phyloP scores from a whole-genome alignment of 2,797 vertebrate genomes.

The Lutjanus argentimaculatus region DNA sequence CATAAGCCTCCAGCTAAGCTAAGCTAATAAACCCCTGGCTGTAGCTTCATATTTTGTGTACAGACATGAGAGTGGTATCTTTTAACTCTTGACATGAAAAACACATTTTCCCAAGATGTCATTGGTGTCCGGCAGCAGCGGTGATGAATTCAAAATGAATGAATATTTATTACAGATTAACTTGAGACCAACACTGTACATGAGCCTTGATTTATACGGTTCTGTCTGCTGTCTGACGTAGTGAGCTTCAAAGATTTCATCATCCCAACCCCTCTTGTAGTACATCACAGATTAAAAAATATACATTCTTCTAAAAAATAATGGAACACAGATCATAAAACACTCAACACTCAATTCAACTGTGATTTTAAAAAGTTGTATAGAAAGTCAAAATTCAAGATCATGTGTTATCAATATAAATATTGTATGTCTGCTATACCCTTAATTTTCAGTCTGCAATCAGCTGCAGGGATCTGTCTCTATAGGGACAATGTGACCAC shows the following conservation, averaged over 20 bases:
- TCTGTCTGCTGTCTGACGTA: neutral
- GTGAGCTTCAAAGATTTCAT: neutral
- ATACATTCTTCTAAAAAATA: neutral
- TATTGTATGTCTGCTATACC: slow-evolving; percentile 6
- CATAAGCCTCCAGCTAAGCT: neutral
- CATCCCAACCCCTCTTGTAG: neutral
- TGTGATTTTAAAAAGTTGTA: neutral
- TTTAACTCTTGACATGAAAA: neutral
- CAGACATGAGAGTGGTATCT: neutral
- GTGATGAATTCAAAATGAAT: neutral
- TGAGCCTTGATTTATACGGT: neutral
- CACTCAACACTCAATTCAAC: neutral
- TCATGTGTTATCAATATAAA: slow-evolving; percentile 24
- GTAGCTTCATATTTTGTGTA: neutral
- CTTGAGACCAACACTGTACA: neutral
- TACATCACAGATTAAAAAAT: neutral
- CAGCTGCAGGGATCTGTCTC: slow-evolving; percentile 32
- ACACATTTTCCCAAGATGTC: neutral
- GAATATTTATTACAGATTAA: neutral
- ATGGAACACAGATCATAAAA: neutral
- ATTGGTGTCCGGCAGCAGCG: neutral
- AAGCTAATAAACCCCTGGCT: neutral
- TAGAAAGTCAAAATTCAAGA: slow-evolving; percentile 15
- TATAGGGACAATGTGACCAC: slow-evolving; percentile 11
- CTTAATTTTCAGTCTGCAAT: slow-evolving; percentile 28